Conservation (phyloP, 2,113 vertebrate species). For the Melospiza georgiana region DNA sequence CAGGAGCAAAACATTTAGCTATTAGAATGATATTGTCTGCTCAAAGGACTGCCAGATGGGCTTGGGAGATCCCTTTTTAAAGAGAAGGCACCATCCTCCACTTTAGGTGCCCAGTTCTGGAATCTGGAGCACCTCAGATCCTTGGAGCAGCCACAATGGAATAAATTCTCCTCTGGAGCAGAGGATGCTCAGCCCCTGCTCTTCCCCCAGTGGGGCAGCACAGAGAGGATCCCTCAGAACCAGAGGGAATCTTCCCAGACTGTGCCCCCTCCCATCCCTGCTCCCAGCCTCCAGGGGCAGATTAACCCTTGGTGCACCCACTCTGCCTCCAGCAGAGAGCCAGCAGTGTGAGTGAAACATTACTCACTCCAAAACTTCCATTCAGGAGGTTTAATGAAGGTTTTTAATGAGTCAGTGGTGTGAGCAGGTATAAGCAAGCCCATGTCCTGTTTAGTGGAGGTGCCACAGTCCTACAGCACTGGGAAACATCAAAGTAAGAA, state of each 20-base stretch:
- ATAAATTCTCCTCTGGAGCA: too few relatives aligned
- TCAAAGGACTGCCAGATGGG: too few relatives aligned
- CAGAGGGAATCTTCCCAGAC: not conserved
- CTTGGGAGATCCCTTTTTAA: not conserved
- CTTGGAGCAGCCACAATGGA: not conserved
- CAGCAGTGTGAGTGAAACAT: fast-evolving
- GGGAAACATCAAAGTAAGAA: not conserved
- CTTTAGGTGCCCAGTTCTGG: not conserved
- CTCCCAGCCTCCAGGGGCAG: not conserved
- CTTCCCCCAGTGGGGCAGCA: not conserved
- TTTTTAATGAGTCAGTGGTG: not conserved
- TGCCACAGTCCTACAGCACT: not conserved
- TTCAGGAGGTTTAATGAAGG: too few relatives aligned
- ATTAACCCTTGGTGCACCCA: not conserved
- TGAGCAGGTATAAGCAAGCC: not conserved
- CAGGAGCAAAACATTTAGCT: too few relatives aligned
- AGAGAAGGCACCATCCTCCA: not conserved
- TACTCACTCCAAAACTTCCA: fast-evolving
- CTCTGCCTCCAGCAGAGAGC: not conserved
- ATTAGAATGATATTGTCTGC: too few relatives aligned
- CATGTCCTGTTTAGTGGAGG: not conserved
- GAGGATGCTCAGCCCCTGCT: not conserved
- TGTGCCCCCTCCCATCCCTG: not conserved
- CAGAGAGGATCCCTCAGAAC: not conserved
- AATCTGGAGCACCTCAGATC: not conserved